A percentile compares a stretch with the other conserved stretches of the same genome.
Conservation (phyloP, 2,797 vertebrate species). For the Galaxias olidus region DNA sequence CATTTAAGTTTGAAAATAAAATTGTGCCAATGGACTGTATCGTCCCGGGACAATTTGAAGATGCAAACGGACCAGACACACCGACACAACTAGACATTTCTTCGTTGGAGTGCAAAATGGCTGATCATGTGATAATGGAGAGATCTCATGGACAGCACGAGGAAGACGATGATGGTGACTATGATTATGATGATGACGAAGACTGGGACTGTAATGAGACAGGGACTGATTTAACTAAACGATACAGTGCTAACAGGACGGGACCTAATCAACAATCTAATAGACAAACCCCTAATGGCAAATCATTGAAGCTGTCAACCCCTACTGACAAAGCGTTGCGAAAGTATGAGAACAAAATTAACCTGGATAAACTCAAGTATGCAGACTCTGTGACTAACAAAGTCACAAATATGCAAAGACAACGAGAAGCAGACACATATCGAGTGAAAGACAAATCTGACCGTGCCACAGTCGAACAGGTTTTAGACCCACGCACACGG, state of each 20-base stretch:
- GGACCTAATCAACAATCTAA: slow-evolving; percentile 80
- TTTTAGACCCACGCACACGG: slow-evolving; percentile 91
- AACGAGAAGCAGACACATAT: slow-evolving; percentile 88
- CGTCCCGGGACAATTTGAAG: slow-evolving; percentile 88
- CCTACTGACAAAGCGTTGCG: slow-evolving; percentile 88
- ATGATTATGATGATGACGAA: slow-evolving; percentile 66
- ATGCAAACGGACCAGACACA: slow-evolving; percentile 77
- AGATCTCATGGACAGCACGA: slow-evolving; percentile 2
- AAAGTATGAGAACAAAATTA: slow-evolving; percentile 95
- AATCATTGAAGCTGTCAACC: slow-evolving; percentile 75
- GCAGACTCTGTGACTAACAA: slow-evolving; percentile 90
- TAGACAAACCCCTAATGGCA: slow-evolving; percentile 71
- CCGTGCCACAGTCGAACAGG: slow-evolving; percentile 95
- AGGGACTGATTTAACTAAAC: slow-evolving; percentile 74
- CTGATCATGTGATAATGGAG: slow-evolving; percentile 13
- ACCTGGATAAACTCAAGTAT: slow-evolving; percentile 84
- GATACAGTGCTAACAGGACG: slow-evolving; percentile 56
- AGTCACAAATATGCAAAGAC: slow-evolving; percentile 86
- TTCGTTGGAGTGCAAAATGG: slow-evolving; percentile 22
- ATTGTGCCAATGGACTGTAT: slow-evolving; percentile 40
- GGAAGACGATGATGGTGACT: slow-evolving; percentile 42
- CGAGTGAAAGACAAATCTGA: slow-evolving; percentile 96
- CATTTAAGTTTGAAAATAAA: background rate
- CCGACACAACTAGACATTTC: slow-evolving; percentile 1
- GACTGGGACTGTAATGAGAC: slow-evolving; percentile 84